A percentile compares a stretch with the other conserved stretches of the same genome.
Evolutionary conservation across 2,113 vertebrate species (phyloP).

Genomic region (Danio rerio): DNA sequence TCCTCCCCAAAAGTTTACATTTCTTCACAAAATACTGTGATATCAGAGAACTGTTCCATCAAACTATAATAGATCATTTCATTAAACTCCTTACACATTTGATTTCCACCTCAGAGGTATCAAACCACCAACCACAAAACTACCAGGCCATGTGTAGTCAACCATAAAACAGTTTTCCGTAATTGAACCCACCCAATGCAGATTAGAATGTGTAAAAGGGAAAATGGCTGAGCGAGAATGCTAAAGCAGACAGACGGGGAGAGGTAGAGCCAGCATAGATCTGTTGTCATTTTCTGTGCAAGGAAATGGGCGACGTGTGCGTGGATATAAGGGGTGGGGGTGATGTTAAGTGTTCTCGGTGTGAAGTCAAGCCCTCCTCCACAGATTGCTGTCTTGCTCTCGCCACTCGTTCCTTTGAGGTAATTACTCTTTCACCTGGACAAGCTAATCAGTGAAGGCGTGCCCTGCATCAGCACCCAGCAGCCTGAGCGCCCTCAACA

Average conservation of each 20-base stretch:
- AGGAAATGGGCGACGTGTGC: constrained; percentile 53
- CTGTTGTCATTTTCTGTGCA: constrained; percentile 29
- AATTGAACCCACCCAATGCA: constrained; percentile 2
- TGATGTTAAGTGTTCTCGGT: constrained; percentile 73
- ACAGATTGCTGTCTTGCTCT: constrained; percentile 64
- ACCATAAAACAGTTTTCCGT: constrained; percentile 24
- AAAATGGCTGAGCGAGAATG: background rate
- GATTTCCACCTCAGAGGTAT: constrained; percentile 40
- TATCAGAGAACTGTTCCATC: background rate
- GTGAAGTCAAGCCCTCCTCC: constrained; percentile 70
- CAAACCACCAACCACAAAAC: constrained; percentile 59
- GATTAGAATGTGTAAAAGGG: constrained; percentile 24
- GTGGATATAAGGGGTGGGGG: constrained; percentile 64
- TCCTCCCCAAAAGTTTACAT: background rate
- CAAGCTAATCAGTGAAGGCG: constrained; percentile 71
- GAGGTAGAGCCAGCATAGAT: constrained; percentile 38
- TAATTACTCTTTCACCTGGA: constrained; percentile 92
- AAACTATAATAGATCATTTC: background rate
- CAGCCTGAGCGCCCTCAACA: constrained; percentile 34
- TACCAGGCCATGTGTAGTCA: constrained; percentile 72
- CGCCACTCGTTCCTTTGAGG: constrained; percentile 85
- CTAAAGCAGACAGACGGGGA: constrained; percentile 12
- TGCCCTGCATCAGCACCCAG: constrained; percentile 56
- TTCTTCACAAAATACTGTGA: background rate
- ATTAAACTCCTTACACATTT: constrained; percentile 9